These are phyloP conservation scores for Engraulis encrasicolus DNA, from an alignment of 2,113 vertebrate genomes.

Conservation along the genomic window DNA sequence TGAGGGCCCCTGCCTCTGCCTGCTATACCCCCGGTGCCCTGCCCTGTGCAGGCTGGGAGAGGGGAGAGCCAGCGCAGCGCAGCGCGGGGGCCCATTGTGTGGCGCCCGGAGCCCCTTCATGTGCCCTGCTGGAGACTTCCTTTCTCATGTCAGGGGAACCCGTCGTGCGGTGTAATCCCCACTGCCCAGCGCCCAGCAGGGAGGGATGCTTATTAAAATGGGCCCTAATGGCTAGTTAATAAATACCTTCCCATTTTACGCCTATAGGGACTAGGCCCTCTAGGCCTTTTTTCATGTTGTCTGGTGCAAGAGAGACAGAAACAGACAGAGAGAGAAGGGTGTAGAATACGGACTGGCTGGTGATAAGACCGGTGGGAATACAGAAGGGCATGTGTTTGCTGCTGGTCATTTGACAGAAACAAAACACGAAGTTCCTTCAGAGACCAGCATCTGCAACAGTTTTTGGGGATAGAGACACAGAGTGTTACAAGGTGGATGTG, in stretches of 20 bases:
- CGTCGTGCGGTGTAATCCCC: constrained; percentile 83
- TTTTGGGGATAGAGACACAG: not conserved
- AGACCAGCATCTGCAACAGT: too few relatives aligned
- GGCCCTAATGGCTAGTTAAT: constrained; percentile 83
- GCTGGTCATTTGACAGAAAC: not conserved
- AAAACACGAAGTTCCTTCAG: not conserved
- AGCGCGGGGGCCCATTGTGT: constrained; percentile 72
- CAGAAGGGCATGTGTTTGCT: not conserved
- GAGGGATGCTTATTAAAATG: constrained; percentile 79
- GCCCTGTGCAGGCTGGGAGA: constrained; percentile 80
- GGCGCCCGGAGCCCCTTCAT: constrained; percentile 77
- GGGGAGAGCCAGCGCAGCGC: constrained; percentile 66
- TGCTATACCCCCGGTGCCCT: too few relatives aligned
- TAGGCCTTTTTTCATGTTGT: not conserved
- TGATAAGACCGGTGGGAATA: not conserved
- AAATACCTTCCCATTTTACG: constrained; percentile 72
- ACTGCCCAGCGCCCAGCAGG: constrained; percentile 76
- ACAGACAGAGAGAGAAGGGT: not conserved
- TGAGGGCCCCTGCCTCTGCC: constrained; percentile 77
- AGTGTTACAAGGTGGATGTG: not conserved
- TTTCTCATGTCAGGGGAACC: constrained; percentile 85
- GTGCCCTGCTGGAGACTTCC: constrained; percentile 81
- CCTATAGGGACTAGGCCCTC: too few relatives aligned
- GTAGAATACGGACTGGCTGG: not conserved
- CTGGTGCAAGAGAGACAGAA: not conserved